These are phyloP conservation scores for Nyctereutes procyonoides DNA, from an alignment of 2,113 vertebrate genomes.

Conservation along the genomic window DNA sequence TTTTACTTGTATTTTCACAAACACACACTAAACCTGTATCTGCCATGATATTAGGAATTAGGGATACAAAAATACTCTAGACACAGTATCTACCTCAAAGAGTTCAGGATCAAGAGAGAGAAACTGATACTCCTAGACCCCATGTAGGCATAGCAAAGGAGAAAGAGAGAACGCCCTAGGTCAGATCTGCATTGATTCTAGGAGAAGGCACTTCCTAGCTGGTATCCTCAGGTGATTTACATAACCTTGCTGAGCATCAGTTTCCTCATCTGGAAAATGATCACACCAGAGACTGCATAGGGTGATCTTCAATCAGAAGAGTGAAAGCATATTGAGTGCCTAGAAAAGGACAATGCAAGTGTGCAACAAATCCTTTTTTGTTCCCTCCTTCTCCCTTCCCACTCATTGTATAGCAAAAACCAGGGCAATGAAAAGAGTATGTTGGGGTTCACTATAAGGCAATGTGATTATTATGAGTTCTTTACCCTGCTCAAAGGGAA, in stretches of 20 bases:
- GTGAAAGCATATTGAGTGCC: neutral
- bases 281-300: neutral
- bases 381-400: neutral
- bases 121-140: neutral
- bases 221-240: neutral
- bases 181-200: neutral
- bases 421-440: neutral
- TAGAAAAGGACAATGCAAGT: neutral
- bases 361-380: neutral
- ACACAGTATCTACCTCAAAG: neutral
- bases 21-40: neutral
- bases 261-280: neutral
- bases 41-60: neutral
- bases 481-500: neutral
- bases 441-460: neutral
- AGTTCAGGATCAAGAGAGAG: neutral
- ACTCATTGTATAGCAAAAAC: neutral
- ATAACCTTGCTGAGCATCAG: neutral
- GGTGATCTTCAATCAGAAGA: neutral
- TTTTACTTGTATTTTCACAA: constrained; percentile 42
- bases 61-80: neutral
- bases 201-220: neutral
- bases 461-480: neutral
- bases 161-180: neutral
- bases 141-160: neutral